Percentiles rank a stretch among this genome's conserved stretches.
Conservation (phyloP, 2,113 vertebrate genomes). For the Lynx canadensis region DNA sequence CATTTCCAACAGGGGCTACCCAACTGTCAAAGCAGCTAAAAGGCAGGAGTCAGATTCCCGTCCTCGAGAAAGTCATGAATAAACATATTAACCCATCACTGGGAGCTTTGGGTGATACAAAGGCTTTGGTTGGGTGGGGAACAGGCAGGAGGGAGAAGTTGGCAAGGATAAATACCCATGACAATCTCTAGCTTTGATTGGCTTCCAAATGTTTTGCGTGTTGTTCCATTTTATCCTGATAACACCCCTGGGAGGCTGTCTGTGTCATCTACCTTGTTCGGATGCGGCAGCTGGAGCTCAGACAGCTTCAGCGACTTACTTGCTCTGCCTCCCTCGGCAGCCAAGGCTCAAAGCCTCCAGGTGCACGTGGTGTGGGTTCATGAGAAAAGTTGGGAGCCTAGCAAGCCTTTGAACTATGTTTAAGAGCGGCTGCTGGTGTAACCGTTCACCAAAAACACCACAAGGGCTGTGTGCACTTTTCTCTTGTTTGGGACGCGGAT, state of each 20-base stretch:
- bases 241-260: neutral
- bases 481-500: neutral
- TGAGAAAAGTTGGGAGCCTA: neutral
- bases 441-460: neutral
- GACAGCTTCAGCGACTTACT: neutral
- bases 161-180: neutral
- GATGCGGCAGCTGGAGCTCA: neutral
- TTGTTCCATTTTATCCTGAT: neutral
- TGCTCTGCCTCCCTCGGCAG: neutral
- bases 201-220: neutral
- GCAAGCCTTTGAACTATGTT: neutral
- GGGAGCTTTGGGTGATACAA: neutral
- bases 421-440: neutral
- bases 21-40: neutral
- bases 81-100: neutral
- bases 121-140: neutral
- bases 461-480: neutral
- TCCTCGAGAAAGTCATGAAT: neutral
- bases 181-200: neutral
- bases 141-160: neutral
- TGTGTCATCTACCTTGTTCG: neutral
- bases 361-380: neutral
- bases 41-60: neutral
- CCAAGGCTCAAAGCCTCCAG: neutral
- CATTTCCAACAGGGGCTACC: neutral